Base-by-base conservation (phyloP, 2,113 vertebrate species). In the Entelurus aequoreus region DNA sequence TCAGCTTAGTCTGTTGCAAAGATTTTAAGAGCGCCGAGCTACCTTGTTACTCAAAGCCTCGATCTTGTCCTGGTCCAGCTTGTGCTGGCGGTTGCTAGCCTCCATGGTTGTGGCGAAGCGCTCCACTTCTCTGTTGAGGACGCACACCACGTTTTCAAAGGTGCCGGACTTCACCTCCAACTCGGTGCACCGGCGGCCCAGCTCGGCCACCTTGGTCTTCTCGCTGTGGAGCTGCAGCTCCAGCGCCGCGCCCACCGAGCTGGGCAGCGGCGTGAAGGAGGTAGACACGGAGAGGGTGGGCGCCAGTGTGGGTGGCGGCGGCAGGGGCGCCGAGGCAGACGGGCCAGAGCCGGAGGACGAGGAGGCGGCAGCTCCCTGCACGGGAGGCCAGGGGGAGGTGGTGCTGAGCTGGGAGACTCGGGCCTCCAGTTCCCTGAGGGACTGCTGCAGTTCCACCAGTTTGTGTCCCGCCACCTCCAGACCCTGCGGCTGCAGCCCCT, bases 71-170 rank as follows among this genome's bases (percentile, higher is more conserved):
- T 95, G 94, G 85, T 98, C 96, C 35, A 94, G 85, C 1, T 90
- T 93, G 58, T 95, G 94, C 64, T 98, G 97, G 9, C 92, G 92
- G 54, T 89, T 87, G 16, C 92, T 91, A 57, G 95, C 95, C 72
- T 96, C 94, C 0, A 92, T 88, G 0, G 92, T 92, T 66, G 94
- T 87, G 14, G 94, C 92, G 0, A 92, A 92, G 51, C 94, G 68
- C 76, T 98, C 95, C 83, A 98, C 94, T 75, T 98, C 97, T 19
- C 94, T 89, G 83, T 98, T 98, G 52, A 98, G 89, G 49, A 98
- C 95, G 0, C 95, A 97, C 54, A 97, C 95, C 7, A 97, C 97
- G 72, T 98, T 98, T 85, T 99, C 97, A 11, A 99, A 94, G 2
- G 96, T 94, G 36, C 88, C 87, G 0, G 92, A 85, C 78, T 98